Percentiles rank a stretch among this genome's conserved stretches.
Evolutionary conservation across 2,888 invertebrate species (phyloP).

Genomic region (Diachrysia chrysitis): DNA sequence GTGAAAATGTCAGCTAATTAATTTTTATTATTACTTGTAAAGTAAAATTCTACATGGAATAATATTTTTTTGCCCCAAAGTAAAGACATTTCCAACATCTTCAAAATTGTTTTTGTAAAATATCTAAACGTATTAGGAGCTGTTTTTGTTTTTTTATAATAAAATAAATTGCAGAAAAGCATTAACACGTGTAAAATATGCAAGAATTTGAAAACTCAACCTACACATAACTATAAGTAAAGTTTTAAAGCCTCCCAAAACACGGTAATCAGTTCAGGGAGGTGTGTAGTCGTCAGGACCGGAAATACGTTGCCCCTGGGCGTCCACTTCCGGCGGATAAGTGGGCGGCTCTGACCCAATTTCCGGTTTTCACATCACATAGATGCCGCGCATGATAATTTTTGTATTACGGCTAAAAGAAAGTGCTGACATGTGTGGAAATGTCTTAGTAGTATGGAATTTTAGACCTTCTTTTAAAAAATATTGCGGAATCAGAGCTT

Average conservation of each 20-base stretch:
- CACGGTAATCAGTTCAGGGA: slow-evolving; percentile 64
- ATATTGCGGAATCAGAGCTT: background rate
- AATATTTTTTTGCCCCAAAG: too few relatives aligned
- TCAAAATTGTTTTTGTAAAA: too few relatives aligned
- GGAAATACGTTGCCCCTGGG: slow-evolving; percentile 84
- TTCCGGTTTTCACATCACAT: slow-evolving; percentile 85
- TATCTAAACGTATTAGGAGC: too few relatives aligned
- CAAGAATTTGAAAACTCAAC: slow-evolving; percentile 15
- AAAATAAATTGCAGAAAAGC: too few relatives aligned
- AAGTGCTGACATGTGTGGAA: slow-evolving; percentile 20
- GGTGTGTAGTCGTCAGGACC: slow-evolving; percentile 81
- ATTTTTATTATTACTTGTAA: too few relatives aligned
- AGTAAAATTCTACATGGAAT: too few relatives aligned
- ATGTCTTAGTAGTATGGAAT: background rate
- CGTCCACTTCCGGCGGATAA: slow-evolving; percentile 82
- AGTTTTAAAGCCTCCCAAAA: slow-evolving; percentile 46
- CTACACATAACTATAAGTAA: slow-evolving; percentile 39
- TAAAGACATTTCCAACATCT: too few relatives aligned
- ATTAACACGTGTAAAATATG: background rate
- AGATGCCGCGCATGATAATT: slow-evolving; percentile 76
- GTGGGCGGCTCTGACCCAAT: slow-evolving; percentile 83
- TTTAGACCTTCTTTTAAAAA: background rate
- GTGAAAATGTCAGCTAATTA: too few relatives aligned
- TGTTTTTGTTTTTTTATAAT: too few relatives aligned
- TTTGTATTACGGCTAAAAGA: slow-evolving; percentile 54